phyloP scores from a whole-genome alignment of 2,888 invertebrate genomes.

The Linnaemya vulpina region DNA sequence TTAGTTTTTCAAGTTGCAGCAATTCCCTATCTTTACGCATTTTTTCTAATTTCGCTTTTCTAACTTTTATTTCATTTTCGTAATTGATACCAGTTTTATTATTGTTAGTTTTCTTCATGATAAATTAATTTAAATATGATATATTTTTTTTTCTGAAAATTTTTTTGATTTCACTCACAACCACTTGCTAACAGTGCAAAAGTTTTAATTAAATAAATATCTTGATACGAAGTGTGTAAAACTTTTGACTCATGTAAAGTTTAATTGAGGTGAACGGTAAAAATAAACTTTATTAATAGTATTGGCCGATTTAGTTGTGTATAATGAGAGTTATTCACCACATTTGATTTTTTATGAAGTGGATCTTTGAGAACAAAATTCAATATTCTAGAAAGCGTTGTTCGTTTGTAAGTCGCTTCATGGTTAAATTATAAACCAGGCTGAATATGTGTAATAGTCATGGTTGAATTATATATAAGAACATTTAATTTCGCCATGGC shows the following conservation, averaged over 20 bases:
- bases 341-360: too few relatives aligned
- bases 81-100: constrained; percentile 35
- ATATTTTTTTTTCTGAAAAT: too few relatives aligned
- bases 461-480: too few relatives aligned
- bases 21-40: constrained; percentile 51
- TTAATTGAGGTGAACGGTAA: not conserved
- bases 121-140: not conserved
- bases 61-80: constrained; percentile 35
- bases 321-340: not conserved
- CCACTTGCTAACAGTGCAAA: not conserved
- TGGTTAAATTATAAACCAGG: too few relatives aligned
- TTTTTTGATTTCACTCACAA: not conserved
- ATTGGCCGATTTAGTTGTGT: not conserved
- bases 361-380: too few relatives aligned
- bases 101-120: not conserved
- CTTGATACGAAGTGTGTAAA: not conserved
- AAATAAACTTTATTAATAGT: constrained; percentile 24
- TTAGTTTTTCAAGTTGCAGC: constrained; percentile 32
- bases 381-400: too few relatives aligned
- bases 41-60: constrained; percentile 48
- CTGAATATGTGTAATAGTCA: too few relatives aligned
- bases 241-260: not conserved
- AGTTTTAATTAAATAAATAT: not conserved
- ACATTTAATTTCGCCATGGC: too few relatives aligned
- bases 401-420: too few relatives aligned